Evolutionary conservation across 2,797 vertebrate species (phyloP).

Genomic region (Crypturellus tataupa): DNA sequence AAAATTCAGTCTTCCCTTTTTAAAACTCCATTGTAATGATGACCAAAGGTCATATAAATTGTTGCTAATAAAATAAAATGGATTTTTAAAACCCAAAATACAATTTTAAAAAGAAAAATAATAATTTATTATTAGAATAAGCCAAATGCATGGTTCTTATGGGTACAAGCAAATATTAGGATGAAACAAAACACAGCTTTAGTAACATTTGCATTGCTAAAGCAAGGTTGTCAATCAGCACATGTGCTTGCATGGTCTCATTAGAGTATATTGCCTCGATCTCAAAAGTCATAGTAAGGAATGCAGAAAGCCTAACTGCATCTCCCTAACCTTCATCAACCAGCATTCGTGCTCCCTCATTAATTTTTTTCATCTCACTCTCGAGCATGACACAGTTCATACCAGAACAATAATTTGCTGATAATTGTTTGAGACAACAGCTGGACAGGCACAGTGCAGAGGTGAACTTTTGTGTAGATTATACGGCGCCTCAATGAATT

Average conservation of each 20-base stretch:
- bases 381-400: slow-evolving; percentile 78
- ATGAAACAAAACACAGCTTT: slow-evolving; percentile 47
- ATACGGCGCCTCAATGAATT: slow-evolving; percentile 75
- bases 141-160: background rate
- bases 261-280: slow-evolving; percentile 67
- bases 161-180: background rate
- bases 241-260: slow-evolving; percentile 74
- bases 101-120: background rate
- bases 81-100: background rate
- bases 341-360: slow-evolving; percentile 78
- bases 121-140: background rate
- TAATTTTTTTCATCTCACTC: slow-evolving; percentile 81
- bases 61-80: background rate
- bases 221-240: slow-evolving; percentile 76
- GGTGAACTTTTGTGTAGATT: slow-evolving; percentile 78
- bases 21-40: background rate
- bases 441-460: slow-evolving; percentile 80
- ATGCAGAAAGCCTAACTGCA: slow-evolving; percentile 73
- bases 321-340: slow-evolving; percentile 83
- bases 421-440: slow-evolving; percentile 85
- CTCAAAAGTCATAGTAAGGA: slow-evolving; percentile 67
- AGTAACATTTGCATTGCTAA: slow-evolving; percentile 63
- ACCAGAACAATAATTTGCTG: slow-evolving; percentile 76
- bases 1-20: background rate
- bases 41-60: background rate